A percentile compares a stretch with the other conserved stretches of the same genome.
These are phyloP conservation scores for Speoplatyrhinus poulsoni DNA, from an alignment of 2,113 vertebrate genomes.

Conservation along the genomic window DNA sequence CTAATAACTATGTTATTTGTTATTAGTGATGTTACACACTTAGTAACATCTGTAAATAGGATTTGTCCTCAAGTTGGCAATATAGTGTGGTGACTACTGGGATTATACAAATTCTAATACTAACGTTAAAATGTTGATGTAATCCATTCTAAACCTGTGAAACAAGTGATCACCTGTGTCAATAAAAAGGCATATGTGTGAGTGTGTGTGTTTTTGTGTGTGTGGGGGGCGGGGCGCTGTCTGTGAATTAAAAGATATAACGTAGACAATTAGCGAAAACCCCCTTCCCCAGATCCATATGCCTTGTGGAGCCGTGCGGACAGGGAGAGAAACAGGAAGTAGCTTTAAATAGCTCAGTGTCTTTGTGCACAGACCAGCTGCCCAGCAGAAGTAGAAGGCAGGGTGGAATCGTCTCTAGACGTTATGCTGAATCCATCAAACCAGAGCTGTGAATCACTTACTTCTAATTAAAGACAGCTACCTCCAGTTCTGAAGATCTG, in stretches of 20 bases:
- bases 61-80: no score
- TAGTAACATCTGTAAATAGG: no score
- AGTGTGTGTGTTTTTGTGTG: neutral
- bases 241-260: constrained; percentile 28
- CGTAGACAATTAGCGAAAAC: constrained; percentile 39
- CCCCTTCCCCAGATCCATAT: constrained; percentile 18
- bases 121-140: no score
- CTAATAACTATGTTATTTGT: no score
- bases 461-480: neutral
- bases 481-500: no score
- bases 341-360: constrained; percentile 56
- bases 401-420: constrained; percentile 55
- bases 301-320: constrained; percentile 24
- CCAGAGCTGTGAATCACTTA: neutral
- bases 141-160: no score
- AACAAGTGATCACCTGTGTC: no score
- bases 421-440: constrained; percentile 36
- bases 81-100: no score
- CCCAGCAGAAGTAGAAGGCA: constrained; percentile 55
- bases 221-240: neutral
- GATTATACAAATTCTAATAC: no score
- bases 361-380: constrained; percentile 48
- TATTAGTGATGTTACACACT: no score
- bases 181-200: no score
- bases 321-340: constrained; percentile 50